Conservation (phyloP, 2,113 vertebrate genomes). For the Epinephelus lanceolatus region DNA sequence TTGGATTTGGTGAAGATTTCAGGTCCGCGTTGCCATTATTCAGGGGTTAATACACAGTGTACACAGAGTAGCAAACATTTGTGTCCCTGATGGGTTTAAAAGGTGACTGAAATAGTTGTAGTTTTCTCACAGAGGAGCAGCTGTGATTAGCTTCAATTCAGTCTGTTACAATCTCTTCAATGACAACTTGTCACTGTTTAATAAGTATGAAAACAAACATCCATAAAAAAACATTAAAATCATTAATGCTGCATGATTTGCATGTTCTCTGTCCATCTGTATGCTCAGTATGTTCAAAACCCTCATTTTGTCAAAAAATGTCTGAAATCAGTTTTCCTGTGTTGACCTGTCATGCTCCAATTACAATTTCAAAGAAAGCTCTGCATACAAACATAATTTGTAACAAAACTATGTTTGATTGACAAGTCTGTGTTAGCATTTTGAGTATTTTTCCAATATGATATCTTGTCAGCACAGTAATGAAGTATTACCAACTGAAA, state of each 20-base stretch:
- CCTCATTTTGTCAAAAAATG: not conserved
- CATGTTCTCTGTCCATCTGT: too few species aligned
- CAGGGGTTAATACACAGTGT: not conserved
- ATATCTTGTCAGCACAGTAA: not conserved
- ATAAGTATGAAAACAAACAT: not conserved
- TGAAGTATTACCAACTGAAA: not conserved
- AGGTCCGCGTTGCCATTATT: not conserved
- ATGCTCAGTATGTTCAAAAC: not conserved
- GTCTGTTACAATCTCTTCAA: not conserved
- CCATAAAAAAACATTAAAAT: not conserved
- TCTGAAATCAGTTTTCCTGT: not conserved
- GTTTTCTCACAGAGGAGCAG: not conserved
- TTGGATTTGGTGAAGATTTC: not conserved
- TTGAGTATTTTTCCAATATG: not conserved
- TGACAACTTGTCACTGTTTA: not conserved
- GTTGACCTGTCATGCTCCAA: not conserved
- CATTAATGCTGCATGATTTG: not conserved
- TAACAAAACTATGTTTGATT: not conserved
- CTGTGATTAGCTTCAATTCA: not conserved
- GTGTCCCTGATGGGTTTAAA: not conserved
- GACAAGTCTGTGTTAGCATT: not conserved
- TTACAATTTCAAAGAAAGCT: not conserved
- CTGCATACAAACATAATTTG: not conserved
- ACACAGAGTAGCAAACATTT: not conserved
- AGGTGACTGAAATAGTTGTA: not conserved